Percentiles rank a stretch among this genome's conserved stretches.
phyloP scores from a whole-genome alignment of 2,888 invertebrate species.

The Helleia helle region DNA sequence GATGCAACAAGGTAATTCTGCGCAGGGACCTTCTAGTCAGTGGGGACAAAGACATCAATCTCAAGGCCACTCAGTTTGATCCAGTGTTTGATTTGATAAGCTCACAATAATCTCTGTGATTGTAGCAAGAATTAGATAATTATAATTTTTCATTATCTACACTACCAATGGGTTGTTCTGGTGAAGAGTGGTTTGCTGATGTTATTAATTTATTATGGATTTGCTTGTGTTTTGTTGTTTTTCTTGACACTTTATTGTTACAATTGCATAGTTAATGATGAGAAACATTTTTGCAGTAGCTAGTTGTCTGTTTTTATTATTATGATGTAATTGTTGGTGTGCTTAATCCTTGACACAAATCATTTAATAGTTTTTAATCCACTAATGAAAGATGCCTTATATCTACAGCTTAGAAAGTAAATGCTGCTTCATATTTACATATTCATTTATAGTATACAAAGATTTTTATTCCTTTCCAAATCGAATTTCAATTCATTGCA shows the following conservation, averaged over 20 bases:
- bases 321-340: conserved; percentile 24
- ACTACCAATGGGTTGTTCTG: conserved; percentile 59
- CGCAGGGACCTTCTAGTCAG: conserved; percentile 72
- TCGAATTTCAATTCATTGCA: not conserved
- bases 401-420: conserved; percentile 4
- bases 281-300: conserved; percentile 28
- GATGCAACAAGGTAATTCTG: conserved; percentile 80
- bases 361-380: conserved; percentile 23
- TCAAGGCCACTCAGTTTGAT: conserved; percentile 72
- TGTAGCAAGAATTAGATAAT: conserved; percentile 72
- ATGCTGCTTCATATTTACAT: conserved; percentile 5
- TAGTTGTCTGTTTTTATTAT: conserved; percentile 19
- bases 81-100: conserved; percentile 53
- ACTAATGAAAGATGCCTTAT: conserved; percentile 20
- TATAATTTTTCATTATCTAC: conserved; percentile 59
- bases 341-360: conserved; percentile 23
- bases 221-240: conserved; percentile 65
- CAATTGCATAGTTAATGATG: conserved; percentile 38
- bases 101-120: conserved; percentile 74
- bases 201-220: conserved; percentile 67
- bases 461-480: not conserved
- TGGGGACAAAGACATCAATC: conserved; percentile 71
- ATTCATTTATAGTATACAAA: conserved; percentile 6
- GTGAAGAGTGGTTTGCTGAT: conserved; percentile 62
- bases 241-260: conserved; percentile 45